Base-by-base conservation (phyloP, 2,113 vertebrate genomes). In the Ochotona curzoniae region DNA sequence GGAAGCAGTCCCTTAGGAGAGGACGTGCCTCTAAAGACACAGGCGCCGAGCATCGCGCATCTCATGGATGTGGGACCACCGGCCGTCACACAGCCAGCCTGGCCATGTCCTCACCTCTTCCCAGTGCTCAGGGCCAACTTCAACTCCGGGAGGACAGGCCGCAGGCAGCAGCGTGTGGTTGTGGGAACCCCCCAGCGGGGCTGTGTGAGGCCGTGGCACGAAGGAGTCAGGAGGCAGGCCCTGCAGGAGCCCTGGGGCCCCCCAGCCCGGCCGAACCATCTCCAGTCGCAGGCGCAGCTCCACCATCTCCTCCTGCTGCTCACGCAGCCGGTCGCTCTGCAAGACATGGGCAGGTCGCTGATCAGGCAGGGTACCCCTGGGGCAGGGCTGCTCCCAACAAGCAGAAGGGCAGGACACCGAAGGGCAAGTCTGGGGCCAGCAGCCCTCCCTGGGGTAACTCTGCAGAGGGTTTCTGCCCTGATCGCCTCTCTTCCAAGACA, bases 301-400 rank as follows among this genome's bases (percentile, higher is more conserved):
- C 9, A 96, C 96, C 96, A 99, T 99, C 95, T 99, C 96, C 85
- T 99, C 99, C 97, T 99, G 98, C 93, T 99, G 99, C 84, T 99
- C 99, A 95, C 98, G 99, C 30, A 99, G 98, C 57, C 98, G 99
- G 98, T 99, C 98, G 0, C 99, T 99, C 99, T 99, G 97, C 25
- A 93, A 96, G 88, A 70, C 87, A 96, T 0, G 11, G 76, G 3
- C 30, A 38, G 11, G 60, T 57, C 1, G 18, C 44, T 3, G 21
- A 64, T 3, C 11, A 15, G 26, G 17, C 8, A 0, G 0, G 0
- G 1, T 14, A 10, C 1, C 28, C 30, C 60, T 7, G 10, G 30
- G 26, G 15, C 5, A n/a, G 1, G 25, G 47, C 8, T 8, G 18
- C 73, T 7, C 17, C 51, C 0, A 21, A 67, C 30, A 17, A 57